Percentiles rank a stretch among this genome's conserved stretches.
Evolutionary conservation across 2,113 vertebrate genomes (phyloP).

Genomic region (Siniperca chuatsi): DNA sequence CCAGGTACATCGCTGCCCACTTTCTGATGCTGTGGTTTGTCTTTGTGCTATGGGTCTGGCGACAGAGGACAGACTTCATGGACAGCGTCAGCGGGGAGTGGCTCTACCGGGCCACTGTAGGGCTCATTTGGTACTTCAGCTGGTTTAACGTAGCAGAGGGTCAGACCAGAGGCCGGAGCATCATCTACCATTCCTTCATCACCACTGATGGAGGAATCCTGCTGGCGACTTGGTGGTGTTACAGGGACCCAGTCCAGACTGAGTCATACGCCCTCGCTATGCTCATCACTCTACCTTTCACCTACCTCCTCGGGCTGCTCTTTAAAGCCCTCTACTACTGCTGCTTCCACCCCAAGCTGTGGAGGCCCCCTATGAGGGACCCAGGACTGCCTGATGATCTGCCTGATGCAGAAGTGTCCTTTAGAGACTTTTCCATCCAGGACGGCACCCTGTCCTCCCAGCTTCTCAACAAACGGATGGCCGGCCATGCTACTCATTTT

Average conservation of each 20-base stretch:
- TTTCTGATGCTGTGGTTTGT: slow-evolving; percentile 86
- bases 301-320: slow-evolving; percentile 86
- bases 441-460: slow-evolving; percentile 24
- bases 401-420: slow-evolving; percentile 68
- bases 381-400: slow-evolving; percentile 47
- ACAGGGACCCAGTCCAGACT: slow-evolving; percentile 61
- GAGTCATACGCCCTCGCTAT: slow-evolving; percentile 51
- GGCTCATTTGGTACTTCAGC: slow-evolving; percentile 94
- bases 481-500: slow-evolving; percentile 71
- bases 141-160: slow-evolving; percentile 94
- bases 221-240: slow-evolving; percentile 81
- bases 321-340: slow-evolving; percentile 89
- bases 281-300: slow-evolving; percentile 64
- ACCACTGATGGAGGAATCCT: slow-evolving; percentile 86
- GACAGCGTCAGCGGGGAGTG: slow-evolving; percentile 83
- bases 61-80: slow-evolving; percentile 92
- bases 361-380: slow-evolving; percentile 50
- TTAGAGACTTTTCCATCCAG: slow-evolving; percentile 53
- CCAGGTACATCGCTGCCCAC: slow-evolving; percentile 81
- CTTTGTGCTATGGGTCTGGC: slow-evolving; percentile 89
- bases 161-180: slow-evolving; percentile 83
- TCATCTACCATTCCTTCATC: slow-evolving; percentile 90
- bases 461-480: slow-evolving; percentile 81
- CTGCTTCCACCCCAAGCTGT: slow-evolving; percentile 87
- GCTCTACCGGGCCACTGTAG: slow-evolving; percentile 90